A percentile compares a stretch with the other conserved stretches of the same genome.
These are phyloP conservation scores for Pristionchus maxplancki DNA, from an alignment of 2,888 invertebrate species.

Conservation along the genomic window DNA sequence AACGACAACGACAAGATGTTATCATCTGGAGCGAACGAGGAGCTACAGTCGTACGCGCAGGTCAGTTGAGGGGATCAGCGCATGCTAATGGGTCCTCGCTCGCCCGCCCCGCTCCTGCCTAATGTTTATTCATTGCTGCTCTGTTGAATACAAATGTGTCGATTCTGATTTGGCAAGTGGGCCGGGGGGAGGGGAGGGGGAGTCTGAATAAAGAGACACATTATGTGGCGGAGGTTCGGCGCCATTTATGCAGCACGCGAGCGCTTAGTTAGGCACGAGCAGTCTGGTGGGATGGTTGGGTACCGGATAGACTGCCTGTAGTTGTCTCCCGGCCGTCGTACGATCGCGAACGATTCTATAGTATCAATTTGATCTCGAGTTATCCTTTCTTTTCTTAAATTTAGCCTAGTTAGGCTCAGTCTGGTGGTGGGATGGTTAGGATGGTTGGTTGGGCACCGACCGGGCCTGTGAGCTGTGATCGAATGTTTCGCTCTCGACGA, in stretches of 20 bases:
- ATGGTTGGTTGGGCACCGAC: too few species aligned
- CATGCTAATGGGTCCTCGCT: constrained; percentile 15
- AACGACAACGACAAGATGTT: background rate
- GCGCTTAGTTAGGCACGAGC: background rate
- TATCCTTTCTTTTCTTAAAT: too few species aligned
- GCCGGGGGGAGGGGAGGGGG: background rate
- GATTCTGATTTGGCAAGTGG: constrained; percentile 47
- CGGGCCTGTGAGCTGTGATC: too few species aligned
- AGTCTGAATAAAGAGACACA: constrained; percentile 43
- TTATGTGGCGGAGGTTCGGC: constrained; percentile 36
- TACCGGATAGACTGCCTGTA: background rate
- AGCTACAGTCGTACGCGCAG: background rate
- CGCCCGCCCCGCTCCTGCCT: background rate
- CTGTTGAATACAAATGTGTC: constrained; percentile 47
- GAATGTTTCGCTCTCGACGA: background rate
- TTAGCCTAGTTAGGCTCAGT: too few species aligned
- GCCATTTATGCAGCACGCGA: constrained; percentile 43
- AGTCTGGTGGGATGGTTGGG: background rate
- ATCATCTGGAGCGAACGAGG: background rate
- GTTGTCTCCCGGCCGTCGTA: too few species aligned
- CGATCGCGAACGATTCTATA: too few species aligned
- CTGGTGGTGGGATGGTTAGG: too few species aligned
- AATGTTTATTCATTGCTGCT: constrained; percentile 49
- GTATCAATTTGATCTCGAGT: too few species aligned
- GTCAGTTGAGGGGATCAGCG: background rate